Evolutionary conservation across 2,113 vertebrate genomes (phyloP).

Genomic region (Hirundichthys speculiger): DNA sequence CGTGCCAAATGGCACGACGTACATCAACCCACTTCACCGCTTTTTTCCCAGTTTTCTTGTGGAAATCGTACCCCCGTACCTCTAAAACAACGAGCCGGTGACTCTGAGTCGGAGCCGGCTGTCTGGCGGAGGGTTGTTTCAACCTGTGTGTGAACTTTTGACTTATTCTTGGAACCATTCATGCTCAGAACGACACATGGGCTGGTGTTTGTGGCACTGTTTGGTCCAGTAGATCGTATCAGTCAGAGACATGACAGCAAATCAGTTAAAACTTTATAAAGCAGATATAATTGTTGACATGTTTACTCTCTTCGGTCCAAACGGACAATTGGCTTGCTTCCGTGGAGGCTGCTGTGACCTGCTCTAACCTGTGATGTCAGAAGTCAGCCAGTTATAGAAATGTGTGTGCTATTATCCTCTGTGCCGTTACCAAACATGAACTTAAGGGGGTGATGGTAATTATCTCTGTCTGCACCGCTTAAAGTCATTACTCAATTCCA

Average conservation of each 20-base stretch:
- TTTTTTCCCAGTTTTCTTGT: too few species aligned
- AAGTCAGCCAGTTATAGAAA: slow-evolving; percentile 34
- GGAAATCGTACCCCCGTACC: too few species aligned
- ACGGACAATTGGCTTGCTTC: slow-evolving; percentile 36
- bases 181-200: slow-evolving; percentile 5
- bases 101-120: not conserved
- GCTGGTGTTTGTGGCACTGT: slow-evolving; percentile 14
- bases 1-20: too few species aligned
- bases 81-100: too few species aligned
- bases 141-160: slow-evolving; percentile 22
- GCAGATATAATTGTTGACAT: slow-evolving; percentile 43
- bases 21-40: too few species aligned
- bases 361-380: slow-evolving; percentile 15
- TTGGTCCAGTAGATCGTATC: slow-evolving; percentile 33
- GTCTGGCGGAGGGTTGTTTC: not conserved
- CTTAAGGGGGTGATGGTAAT: slow-evolving; percentile 2
- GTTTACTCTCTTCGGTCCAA: slow-evolving; percentile 56
- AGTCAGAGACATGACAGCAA: slow-evolving; percentile 17
- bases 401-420: slow-evolving; percentile 37
- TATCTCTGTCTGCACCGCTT: not conserved
- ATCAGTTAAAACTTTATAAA: slow-evolving; percentile 14
- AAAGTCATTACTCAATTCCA: not conserved
- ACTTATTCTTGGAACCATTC: slow-evolving; percentile 7
- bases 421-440: not conserved
- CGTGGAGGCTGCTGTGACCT: slow-evolving; percentile 20